Conservation (phyloP, 1,140 invertebrate genomes). For the Diachasmimorpha longicaudata region DNA sequence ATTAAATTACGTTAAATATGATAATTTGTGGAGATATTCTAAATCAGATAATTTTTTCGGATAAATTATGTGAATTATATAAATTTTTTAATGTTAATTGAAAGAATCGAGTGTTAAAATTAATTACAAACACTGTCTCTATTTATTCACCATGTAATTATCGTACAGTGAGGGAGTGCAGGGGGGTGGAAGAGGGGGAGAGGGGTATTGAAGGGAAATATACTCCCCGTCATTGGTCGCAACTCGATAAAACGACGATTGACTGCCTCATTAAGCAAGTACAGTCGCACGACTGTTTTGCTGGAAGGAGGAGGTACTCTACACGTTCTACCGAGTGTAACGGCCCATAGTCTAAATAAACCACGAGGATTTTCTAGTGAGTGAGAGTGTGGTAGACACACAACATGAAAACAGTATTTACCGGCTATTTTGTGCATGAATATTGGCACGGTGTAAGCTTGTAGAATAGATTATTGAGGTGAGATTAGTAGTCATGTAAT, state of each 20-base stretch:
- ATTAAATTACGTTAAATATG: too few species aligned
- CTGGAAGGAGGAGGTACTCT: background rate
- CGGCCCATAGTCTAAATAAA: constrained; percentile 41
- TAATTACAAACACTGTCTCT: background rate
- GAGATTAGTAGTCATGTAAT: too few species aligned
- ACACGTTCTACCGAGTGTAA: constrained; percentile 20
- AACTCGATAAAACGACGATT: constrained; percentile 42
- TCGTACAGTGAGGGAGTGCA: background rate
- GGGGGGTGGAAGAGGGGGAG: background rate
- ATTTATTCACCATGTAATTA: constrained; percentile 2
- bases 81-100: background rate
- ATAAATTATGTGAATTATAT: too few species aligned
- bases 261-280: constrained; percentile 42
- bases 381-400: background rate
- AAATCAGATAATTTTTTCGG: too few species aligned
- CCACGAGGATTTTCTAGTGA: constrained; percentile 9
- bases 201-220: constrained; percentile 11
- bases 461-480: too few species aligned
- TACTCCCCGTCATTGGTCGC: constrained; percentile 15
- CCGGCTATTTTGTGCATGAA: background rate
- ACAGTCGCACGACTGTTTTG: constrained; percentile 28
- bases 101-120: background rate
- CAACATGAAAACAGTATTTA: background rate
- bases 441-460: too few species aligned
- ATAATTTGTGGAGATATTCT: too few species aligned